These are phyloP conservation scores for Eupsilia transversa DNA, from an alignment of 2,888 invertebrate genomes.

Conservation along the genomic window DNA sequence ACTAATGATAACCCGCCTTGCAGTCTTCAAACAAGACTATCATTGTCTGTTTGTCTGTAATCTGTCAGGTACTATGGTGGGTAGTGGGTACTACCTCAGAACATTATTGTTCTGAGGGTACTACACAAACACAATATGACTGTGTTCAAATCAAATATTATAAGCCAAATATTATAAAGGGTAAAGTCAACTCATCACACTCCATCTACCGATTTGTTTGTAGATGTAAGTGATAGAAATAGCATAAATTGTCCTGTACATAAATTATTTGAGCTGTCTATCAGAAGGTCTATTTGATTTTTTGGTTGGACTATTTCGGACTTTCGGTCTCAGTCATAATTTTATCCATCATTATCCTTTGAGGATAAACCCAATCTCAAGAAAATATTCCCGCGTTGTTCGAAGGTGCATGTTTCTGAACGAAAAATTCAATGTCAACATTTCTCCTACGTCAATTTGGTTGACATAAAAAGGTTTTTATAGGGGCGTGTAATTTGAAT, in stretches of 20 bases:
- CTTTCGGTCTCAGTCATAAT: background rate
- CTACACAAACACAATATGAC: background rate
- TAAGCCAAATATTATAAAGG: too few relatives aligned
- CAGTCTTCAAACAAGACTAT: background rate
- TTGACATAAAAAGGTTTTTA: slow-evolving; percentile 30
- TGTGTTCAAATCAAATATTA: background rate
- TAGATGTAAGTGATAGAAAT: background rate
- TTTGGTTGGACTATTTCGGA: background rate
- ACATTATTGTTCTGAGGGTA: too few relatives aligned
- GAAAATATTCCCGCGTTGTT: background rate
- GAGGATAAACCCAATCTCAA: background rate
- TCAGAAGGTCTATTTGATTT: background rate
- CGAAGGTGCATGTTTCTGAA: slow-evolving; percentile 6
- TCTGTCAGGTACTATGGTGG: background rate
- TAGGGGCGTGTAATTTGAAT: background rate
- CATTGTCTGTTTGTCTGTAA: background rate
- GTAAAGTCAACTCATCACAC: background rate
- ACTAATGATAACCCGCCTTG: too few relatives aligned
- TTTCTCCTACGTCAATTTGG: background rate
- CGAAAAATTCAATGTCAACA: background rate
- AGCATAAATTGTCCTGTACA: too few relatives aligned
- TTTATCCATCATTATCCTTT: background rate
- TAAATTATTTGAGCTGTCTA: background rate
- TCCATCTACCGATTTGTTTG: background rate
- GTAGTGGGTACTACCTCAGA: too few relatives aligned